Evolutionary conservation across 2,888 invertebrate species (phyloP).

Genomic region (Drosophila infuscata): DNA sequence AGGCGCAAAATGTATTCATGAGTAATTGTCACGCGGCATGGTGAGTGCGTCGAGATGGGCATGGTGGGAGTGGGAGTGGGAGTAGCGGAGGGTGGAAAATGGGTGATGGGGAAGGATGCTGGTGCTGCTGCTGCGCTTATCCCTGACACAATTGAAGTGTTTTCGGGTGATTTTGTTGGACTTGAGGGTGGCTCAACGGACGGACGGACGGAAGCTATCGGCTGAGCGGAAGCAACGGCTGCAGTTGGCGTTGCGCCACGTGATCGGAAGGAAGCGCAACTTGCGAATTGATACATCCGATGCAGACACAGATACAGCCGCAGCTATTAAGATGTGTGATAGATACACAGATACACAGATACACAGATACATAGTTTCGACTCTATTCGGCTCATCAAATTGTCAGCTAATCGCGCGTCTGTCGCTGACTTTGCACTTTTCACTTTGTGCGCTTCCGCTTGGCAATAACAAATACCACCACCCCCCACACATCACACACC

Average conservation of each 20-base stretch:
- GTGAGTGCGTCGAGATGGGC: background rate
- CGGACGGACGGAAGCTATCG: slow-evolving; percentile 77
- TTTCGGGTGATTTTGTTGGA: slow-evolving; percentile 22
- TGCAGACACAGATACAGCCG: slow-evolving; percentile 50
- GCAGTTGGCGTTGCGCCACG: slow-evolving; percentile 73
- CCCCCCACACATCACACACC: background rate
- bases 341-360: background rate
- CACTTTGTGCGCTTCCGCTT: slow-evolving; percentile 31
- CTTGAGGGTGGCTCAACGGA: slow-evolving; percentile 24
- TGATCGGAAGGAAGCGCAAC: slow-evolving; percentile 80
- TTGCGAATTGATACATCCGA: slow-evolving; percentile 81
- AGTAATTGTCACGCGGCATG: slow-evolving; percentile 77
- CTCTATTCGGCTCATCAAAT: slow-evolving; percentile 49
- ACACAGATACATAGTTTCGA: slow-evolving; percentile 2
- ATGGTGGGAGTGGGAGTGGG: background rate
- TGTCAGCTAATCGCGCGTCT: slow-evolving; percentile 64
- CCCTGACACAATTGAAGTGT: slow-evolving; percentile 47
- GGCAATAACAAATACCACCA: background rate
- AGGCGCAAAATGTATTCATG: slow-evolving; percentile 81
- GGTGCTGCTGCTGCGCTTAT: slow-evolving; percentile 24
- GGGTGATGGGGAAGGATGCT: background rate
- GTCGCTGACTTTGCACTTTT: slow-evolving; percentile 70
- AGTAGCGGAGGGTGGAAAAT: background rate
- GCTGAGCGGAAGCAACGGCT: slow-evolving; percentile 75
- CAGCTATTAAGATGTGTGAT: slow-evolving; percentile 21